Base-by-base conservation (phyloP, 2,113 vertebrate species). In the Mesoclemmys tuberculata region DNA sequence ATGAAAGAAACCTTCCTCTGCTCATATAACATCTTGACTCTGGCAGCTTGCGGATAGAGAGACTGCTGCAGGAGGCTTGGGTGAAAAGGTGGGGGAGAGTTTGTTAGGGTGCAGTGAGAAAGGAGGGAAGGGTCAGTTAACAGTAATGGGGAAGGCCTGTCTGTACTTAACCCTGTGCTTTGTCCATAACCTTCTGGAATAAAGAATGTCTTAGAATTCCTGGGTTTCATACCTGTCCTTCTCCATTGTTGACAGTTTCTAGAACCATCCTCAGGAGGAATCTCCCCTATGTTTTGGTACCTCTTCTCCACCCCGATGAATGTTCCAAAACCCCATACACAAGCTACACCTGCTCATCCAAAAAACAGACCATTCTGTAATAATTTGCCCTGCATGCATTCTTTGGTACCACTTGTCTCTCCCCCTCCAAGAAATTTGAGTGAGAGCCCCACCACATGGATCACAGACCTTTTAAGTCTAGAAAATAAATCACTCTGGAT, bases 81-180 rank as follows among this genome's bases (percentile, higher is more conserved):
- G 91, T 64, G 80, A 86, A 88, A 82, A 84, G 88, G 14, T 44
- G 46, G 22, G 85, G 87, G 74, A 86, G 81, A 3, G 2, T 93
- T 93, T 82, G 94, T 61, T 38, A 92, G 78, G 35, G 84, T 92
- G 44, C 22, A 51, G 93, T 52, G 51, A 71, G 10, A 44, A 24
- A 52, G 64, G n/a, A 31, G 22, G 14, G 56, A 95, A 83, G 84
- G 51, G 54, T 87, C 44, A 61, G 46, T 64, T 54, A 55, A 51
- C 56, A 38, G 68, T 64, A 24, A 56, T 64, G 38, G 61, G 64
- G 48, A 92, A 87, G 87, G 64, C 29, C 68, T 46, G 26, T 84
- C 89, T 93, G 44, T 87, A 83, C 81, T 89, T 95, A 96, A 94
- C 86, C 93, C 87, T 97, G 83, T 95, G 74, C 24, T 13, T 12